Conservation (phyloP, 1,140 invertebrate species). For the Drosophila eugracilis region DNA sequence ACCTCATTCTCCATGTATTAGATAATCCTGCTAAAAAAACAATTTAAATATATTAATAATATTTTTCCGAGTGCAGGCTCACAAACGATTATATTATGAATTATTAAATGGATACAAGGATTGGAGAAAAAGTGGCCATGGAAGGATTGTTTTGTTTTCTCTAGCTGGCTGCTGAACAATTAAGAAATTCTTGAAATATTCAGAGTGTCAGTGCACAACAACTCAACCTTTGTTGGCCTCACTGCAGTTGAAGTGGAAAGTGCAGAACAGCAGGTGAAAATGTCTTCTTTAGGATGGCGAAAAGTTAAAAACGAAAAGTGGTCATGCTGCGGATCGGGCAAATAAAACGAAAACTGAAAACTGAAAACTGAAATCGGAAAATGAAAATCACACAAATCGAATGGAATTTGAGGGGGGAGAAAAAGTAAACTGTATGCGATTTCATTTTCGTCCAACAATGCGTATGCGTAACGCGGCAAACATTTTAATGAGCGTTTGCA, state of each 20-base stretch:
- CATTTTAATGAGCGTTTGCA: slow-evolving; percentile 79
- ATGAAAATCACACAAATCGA: slow-evolving; percentile 20
- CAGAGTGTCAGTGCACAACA: slow-evolving; percentile 45
- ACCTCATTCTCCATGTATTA: no score
- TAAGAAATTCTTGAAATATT: slow-evolving; percentile 77
- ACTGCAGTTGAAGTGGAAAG: slow-evolving; percentile 18
- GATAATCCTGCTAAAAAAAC: no score
- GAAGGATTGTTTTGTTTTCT: slow-evolving; percentile 35
- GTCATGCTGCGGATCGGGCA: slow-evolving; percentile 12
- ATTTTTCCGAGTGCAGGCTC: neutral
- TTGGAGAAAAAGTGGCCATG: slow-evolving; percentile 8
- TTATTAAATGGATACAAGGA: slow-evolving; percentile 74
- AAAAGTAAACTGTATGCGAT: slow-evolving; percentile 8
- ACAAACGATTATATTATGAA: slow-evolving; percentile 51
- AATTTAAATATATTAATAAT: neutral
- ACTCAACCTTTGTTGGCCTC: slow-evolving; percentile 37
- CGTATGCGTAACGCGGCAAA: no score
- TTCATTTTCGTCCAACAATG: slow-evolving; percentile 62
- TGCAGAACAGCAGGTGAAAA: slow-evolving; percentile 22
- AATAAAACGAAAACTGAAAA: no score
- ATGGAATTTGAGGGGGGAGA: slow-evolving; percentile 5
- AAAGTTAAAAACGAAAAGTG: slow-evolving; percentile 25
- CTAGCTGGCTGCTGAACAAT: slow-evolving; percentile 45
- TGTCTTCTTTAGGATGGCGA: slow-evolving; percentile 11
- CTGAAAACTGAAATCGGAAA: slow-evolving; percentile 4